Evolutionary conservation across 2,113 vertebrate genomes (phyloP).

Genomic region (Otolemur garnettii): DNA sequence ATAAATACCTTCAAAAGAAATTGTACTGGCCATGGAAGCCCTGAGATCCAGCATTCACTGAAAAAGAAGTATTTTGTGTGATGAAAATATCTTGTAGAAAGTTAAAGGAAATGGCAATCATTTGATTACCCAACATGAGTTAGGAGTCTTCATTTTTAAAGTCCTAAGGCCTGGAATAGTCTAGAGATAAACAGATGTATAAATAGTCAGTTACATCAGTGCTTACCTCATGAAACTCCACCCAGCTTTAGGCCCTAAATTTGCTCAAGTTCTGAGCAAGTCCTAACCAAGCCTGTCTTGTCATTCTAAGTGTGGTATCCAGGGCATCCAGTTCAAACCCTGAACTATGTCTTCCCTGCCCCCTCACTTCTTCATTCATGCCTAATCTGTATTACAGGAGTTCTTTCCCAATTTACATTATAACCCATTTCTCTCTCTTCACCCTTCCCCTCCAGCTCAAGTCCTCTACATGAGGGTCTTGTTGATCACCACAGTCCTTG

Average conservation of each 20-base stretch:
- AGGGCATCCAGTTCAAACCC: neutral
- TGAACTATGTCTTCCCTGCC: neutral
- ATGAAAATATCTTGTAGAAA: constrained; percentile 1
- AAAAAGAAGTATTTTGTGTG: constrained; percentile 27
- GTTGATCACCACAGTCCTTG: neutral
- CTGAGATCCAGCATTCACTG: neutral
- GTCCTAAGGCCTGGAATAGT: neutral
- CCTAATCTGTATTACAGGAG: neutral
- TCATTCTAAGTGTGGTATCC: neutral
- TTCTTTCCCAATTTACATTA: neutral
- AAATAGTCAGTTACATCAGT: neutral
- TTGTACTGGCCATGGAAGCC: neutral
- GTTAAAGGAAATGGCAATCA: neutral
- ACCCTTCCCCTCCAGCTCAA: neutral
- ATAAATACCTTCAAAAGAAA: neutral
- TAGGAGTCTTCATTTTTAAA: constrained; percentile 25
- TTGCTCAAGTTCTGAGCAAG: constrained; percentile 22
- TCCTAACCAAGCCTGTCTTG: neutral
- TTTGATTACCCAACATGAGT: neutral
- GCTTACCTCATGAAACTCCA: neutral
- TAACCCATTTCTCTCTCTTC: neutral
- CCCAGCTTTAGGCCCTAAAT: neutral
- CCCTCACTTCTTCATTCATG: neutral
- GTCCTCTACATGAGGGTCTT: neutral
- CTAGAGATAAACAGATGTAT: neutral